phyloP scores from a whole-genome alignment of 2,113 vertebrate species.

The Macroglossus sobrinus region DNA sequence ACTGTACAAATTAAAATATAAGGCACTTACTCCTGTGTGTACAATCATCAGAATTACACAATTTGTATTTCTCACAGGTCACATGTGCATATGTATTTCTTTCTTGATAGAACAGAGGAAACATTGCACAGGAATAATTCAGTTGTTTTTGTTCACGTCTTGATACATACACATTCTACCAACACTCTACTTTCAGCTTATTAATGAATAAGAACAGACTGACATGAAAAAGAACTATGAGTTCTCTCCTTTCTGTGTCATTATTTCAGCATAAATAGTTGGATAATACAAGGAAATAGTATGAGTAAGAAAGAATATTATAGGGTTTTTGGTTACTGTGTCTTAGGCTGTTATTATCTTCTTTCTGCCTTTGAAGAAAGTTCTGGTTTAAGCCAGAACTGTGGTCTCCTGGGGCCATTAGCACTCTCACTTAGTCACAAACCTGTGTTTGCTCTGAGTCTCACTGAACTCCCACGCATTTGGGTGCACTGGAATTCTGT shows the following conservation, averaged over 20 bases:
- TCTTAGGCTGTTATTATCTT: not conserved
- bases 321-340: not conserved
- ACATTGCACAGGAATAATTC: not conserved
- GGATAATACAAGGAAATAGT: not conserved
- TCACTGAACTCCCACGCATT: not conserved
- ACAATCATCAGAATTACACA: not conserved
- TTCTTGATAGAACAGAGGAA: not conserved
- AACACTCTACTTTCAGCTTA: not conserved
- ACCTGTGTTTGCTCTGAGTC: not conserved
- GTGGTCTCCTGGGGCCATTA: not conserved
- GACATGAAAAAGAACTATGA: not conserved
- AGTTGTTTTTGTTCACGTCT: not conserved
- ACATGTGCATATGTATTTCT: not conserved
- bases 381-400: not conserved
- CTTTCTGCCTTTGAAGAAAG: not conserved
- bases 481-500: not conserved
- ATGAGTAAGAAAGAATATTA: not conserved
- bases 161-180: not conserved
- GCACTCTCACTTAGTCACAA: not conserved
- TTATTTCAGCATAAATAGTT: not conserved
- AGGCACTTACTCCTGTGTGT: not conserved
- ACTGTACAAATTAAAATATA: not conserved
- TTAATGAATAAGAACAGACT: not conserved
- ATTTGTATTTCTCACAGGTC: not conserved
- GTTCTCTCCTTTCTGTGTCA: not conserved